phyloP scores from a whole-genome alignment of 2,888 invertebrate genomes.

The Hipparchia semele region DNA sequence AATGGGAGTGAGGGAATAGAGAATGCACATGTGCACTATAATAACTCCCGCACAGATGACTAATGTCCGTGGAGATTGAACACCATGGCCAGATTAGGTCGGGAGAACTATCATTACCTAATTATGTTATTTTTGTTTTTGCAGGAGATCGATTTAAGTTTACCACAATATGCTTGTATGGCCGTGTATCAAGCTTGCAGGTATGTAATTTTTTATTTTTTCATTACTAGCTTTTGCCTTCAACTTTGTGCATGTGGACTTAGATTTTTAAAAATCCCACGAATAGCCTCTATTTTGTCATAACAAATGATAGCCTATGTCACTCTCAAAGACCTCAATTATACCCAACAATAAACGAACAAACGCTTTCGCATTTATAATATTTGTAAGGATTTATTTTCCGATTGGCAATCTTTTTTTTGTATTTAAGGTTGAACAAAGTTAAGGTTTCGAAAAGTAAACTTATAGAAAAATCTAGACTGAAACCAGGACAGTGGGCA shows the following conservation, averaged over 20 bases:
- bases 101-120: too few relatives aligned
- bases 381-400: too few relatives aligned
- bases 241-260: neutral
- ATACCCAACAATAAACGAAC: neutral
- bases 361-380: neutral
- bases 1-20: too few relatives aligned
- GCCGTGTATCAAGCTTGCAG: slow-evolving; percentile 86
- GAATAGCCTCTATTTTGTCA: neutral
- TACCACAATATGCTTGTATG: slow-evolving; percentile 86
- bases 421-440: slow-evolving; percentile 70
- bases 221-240: neutral
- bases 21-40: too few relatives aligned
- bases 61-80: too few relatives aligned
- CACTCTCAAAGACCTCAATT: neutral
- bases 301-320: too few relatives aligned
- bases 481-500: slow-evolving; percentile 84
- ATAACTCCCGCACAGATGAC: too few relatives aligned
- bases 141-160: slow-evolving; percentile 77
- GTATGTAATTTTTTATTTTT: slow-evolving; percentile 51
- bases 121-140: slow-evolving; percentile 43
- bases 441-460: slow-evolving; percentile 83
- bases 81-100: too few relatives aligned
- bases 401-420: neutral
- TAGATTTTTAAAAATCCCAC: too few relatives aligned
- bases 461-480: slow-evolving; percentile 80